Conservation (phyloP, 2,797 vertebrate genomes). For the Toxotes lorentzi region DNA sequence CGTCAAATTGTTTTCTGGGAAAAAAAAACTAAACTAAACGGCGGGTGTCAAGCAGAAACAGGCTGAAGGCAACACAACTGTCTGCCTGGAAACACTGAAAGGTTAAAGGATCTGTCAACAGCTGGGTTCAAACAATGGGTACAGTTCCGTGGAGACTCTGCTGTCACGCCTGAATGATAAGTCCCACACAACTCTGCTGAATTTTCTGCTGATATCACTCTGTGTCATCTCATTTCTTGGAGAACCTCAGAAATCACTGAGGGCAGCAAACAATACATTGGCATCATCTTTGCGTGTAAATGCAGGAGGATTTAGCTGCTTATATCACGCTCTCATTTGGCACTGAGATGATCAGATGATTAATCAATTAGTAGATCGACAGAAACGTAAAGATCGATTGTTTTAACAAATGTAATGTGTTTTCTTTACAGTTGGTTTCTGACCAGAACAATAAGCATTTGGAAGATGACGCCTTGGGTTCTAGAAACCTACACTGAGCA, state of each 20-base stretch:
- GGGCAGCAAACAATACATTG: neutral
- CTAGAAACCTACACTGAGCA: neutral
- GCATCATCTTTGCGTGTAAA: neutral
- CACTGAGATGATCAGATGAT: too few species aligned
- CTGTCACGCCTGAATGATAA: slow-evolving; percentile 31
- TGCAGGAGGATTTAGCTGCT: neutral
- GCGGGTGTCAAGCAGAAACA: neutral
- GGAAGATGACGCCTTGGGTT: neutral
- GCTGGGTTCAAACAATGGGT: slow-evolving; percentile 46
- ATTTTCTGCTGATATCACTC: slow-evolving; percentile 28
- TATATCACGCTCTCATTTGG: too few species aligned
- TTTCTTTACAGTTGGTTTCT: too few species aligned
- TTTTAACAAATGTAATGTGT: neutral
- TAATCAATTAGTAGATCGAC: too few species aligned
- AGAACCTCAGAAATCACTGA: neutral
- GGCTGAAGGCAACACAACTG: slow-evolving; percentile 32
- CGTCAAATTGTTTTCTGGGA: neutral
- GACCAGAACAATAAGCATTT: neutral
- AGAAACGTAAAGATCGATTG: neutral
- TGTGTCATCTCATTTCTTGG: slow-evolving; percentile 1
- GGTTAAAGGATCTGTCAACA: slow-evolving; percentile 50
- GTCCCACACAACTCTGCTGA: slow-evolving; percentile 21
- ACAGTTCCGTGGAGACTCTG: slow-evolving; percentile 19
- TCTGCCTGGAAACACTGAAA: slow-evolving; percentile 33
- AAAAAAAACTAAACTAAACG: neutral